A percentile compares a stretch with the other conserved stretches of the same genome.
Evolutionary conservation across 2,113 vertebrate genomes (phyloP).

Genomic region (Paramisgurnus dabryanus): DNA sequence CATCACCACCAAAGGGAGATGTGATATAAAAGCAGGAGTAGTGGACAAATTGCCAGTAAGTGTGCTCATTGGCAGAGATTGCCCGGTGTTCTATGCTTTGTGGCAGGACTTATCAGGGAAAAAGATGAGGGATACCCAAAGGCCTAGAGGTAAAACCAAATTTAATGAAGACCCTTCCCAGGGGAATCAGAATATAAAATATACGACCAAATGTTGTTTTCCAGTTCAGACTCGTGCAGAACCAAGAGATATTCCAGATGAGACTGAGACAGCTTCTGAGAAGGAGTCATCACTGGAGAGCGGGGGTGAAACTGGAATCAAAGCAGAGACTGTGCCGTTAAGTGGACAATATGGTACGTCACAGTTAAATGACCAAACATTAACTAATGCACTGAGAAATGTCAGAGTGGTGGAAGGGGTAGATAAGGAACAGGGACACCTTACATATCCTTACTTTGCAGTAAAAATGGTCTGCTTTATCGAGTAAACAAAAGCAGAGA

Average conservation of each 20-base stretch:
- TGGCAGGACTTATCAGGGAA: background rate
- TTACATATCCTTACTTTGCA: background rate
- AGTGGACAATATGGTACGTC: background rate
- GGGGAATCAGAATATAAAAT: no score
- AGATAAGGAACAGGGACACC: background rate
- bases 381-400: background rate
- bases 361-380: background rate
- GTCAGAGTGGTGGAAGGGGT: background rate
- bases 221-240: background rate
- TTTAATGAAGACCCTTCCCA: background rate
- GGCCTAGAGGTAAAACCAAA: background rate
- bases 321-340: background rate
- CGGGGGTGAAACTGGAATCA: background rate
- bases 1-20: background rate
- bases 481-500: background rate
- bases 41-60: background rate
- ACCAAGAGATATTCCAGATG: background rate
- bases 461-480: background rate
- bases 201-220: no score
- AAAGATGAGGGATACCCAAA: no score
- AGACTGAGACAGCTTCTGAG: background rate
- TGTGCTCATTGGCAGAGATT: background rate
- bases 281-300: constrained; percentile 2
- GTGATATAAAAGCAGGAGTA: constrained; percentile 1
- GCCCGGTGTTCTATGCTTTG: background rate